phyloP scores from a whole-genome alignment of 2,888 invertebrate genomes.

The Ophioninae sp. region DNA sequence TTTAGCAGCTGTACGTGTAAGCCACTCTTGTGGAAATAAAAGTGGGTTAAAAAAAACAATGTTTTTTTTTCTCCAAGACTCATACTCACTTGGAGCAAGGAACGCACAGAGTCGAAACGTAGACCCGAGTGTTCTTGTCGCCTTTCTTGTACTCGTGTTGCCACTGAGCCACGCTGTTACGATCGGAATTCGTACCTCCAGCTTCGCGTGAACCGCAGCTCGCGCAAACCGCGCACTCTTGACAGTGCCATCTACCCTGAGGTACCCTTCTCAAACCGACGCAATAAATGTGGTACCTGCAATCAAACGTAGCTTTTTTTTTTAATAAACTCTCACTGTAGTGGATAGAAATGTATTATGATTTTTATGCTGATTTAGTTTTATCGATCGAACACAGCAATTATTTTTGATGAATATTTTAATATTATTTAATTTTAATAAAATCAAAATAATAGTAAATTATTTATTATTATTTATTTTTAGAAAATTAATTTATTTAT shows the following conservation, averaged over 20 bases:
- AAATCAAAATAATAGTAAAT: too few species aligned
- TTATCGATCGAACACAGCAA: neutral
- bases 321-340: neutral
- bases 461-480: too few species aligned
- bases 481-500: too few species aligned
- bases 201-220: conserved; percentile 82
- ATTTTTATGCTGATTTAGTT: neutral
- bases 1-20: conserved; percentile 20
- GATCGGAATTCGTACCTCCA: conserved; percentile 79
- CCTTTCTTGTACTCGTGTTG: conserved; percentile 83
- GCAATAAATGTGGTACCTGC: conserved; percentile 94
- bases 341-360: neutral
- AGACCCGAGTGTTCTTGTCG: conserved; percentile 81
- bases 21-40: conserved; percentile 45
- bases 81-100: conserved; percentile 85
- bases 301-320: neutral
- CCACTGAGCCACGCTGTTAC: conserved; percentile 81
- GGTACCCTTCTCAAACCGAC: conserved; percentile 91
- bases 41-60: neutral
- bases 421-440: too few species aligned
- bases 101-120: conserved; percentile 84
- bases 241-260: conserved; percentile 94
- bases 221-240: conserved; percentile 87
- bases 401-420: neutral
- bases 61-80: neutral